Evolutionary conservation across 2,888 invertebrate genomes (phyloP), one percentile per base, ranked within the genome.

Genomic region (Himalopsyche tibetana): DNA sequence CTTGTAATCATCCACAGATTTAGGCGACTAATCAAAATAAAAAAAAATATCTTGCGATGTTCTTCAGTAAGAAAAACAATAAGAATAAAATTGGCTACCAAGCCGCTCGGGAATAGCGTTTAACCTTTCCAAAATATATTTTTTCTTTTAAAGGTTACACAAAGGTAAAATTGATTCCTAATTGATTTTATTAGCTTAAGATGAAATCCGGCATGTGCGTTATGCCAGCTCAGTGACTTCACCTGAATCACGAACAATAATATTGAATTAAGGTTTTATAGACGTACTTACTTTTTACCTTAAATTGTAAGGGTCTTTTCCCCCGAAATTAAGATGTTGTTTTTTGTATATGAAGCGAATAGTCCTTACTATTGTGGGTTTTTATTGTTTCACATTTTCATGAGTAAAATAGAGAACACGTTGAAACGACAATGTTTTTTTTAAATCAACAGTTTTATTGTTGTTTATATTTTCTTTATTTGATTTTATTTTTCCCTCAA

Each of bases 271-370:
- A 36, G 51, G 74, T 63, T 28, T 85, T 51, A 8, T 82, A 28
- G 82, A 82, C 36, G 15, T 40, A 36, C 82, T 82, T 80, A 82
- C 82, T 82, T 85, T 84, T 82, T 85, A 85, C 74, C 63, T 84
- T 63, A 45, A 51, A 63, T 63, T 51, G 51, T 81, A 63, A 51
- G 51, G 51, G 63, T 69, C 28, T 74, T 63, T 63, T 63, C 19
- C 19, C 19, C 8, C 8, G 19, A 63, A 63, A 63, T 63, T 19
- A 63, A 28, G 63, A 63, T 63, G n/a, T 63, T 19, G 19, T 63
- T 1, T 19, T 63, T 63, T 63, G 28, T 15, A 15, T 5, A 51
- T 15, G 51, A 51, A 15, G 51, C 12, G 51, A 51, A 15, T 15
- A 0, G 51, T 15, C 12, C 15, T 51, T 51, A 51, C 15, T 15